Conservation (phyloP, 2,797 vertebrate species). For the Typhlichthys eigenmanni region DNA sequence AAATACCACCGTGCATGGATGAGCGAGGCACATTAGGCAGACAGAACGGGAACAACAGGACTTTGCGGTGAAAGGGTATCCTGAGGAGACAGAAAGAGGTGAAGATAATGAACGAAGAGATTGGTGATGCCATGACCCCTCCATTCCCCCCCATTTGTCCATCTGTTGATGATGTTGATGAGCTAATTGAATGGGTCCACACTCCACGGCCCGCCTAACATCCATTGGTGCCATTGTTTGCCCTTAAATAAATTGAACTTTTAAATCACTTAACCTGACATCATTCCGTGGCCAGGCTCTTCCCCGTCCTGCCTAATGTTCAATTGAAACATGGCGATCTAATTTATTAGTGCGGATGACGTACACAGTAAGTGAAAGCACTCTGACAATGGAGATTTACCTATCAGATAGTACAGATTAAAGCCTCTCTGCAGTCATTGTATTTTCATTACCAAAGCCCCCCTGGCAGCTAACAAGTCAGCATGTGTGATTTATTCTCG, state of each 20-base stretch:
- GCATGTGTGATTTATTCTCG: no score
- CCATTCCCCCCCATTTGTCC: conserved; percentile 31
- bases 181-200: conserved; percentile 50
- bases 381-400: conserved; percentile 10
- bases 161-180: conserved; percentile 65
- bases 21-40: conserved; percentile 38
- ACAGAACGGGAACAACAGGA: conserved; percentile 49
- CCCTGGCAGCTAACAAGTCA: no score
- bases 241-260: no score
- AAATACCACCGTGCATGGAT: conserved; percentile 43
- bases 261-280: no score
- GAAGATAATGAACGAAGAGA: conserved; percentile 34
- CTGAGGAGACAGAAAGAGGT: not conserved
- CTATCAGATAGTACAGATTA: no score
- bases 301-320: no score
- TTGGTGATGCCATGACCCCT: conserved; percentile 18
- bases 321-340: no score
- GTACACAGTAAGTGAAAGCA: no score
- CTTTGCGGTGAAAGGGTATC: conserved; percentile 51
- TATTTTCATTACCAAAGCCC: no score
- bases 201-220: conserved; percentile 8
- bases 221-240: conserved; percentile 13
- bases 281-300: no score
- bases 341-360: no score
- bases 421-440: no score